Conservation (phyloP, 2,888 invertebrate genomes). For the Drosophila eohydei region DNA sequence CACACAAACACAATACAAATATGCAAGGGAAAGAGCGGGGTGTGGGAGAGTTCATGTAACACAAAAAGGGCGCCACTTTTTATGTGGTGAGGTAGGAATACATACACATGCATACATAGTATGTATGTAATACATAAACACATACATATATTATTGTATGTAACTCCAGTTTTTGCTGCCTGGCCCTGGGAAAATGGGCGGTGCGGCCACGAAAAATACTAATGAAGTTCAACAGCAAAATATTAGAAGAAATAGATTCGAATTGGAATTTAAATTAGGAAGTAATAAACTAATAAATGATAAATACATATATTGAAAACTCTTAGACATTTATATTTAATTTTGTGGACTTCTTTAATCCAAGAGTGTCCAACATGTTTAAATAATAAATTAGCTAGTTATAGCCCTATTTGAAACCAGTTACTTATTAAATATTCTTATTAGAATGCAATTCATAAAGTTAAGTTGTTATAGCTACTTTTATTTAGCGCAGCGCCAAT, state of each 20-base stretch:
- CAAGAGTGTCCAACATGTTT: too few relatives aligned
- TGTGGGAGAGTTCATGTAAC: conserved; percentile 46
- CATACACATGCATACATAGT: conserved; percentile 29
- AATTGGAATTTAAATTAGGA: background rate
- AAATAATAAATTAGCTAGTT: background rate
- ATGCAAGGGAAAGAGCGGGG: conserved; percentile 25
- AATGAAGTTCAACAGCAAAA: conserved; percentile 52
- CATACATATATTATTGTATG: conserved; percentile 29
- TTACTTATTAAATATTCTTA: background rate
- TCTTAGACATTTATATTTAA: background rate
- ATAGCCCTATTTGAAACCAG: background rate
- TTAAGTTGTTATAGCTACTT: background rate
- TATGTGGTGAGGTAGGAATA: conserved; percentile 77
- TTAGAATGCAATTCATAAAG: background rate
- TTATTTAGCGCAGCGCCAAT: background rate
- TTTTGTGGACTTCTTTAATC: background rate
- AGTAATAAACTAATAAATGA: too few relatives aligned
- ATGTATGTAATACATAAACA: conserved; percentile 20
- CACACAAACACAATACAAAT: conserved; percentile 50
- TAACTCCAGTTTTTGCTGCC: conserved; percentile 39
- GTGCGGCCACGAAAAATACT: conserved; percentile 35
- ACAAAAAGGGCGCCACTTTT: conserved; percentile 78
- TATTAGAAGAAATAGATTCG: background rate
- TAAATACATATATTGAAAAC: too few relatives aligned
- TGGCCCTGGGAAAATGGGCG: conserved; percentile 62